Evolutionary conservation across 2,888 invertebrate species (phyloP).

Genomic region (Agriopis leucophaearia): DNA sequence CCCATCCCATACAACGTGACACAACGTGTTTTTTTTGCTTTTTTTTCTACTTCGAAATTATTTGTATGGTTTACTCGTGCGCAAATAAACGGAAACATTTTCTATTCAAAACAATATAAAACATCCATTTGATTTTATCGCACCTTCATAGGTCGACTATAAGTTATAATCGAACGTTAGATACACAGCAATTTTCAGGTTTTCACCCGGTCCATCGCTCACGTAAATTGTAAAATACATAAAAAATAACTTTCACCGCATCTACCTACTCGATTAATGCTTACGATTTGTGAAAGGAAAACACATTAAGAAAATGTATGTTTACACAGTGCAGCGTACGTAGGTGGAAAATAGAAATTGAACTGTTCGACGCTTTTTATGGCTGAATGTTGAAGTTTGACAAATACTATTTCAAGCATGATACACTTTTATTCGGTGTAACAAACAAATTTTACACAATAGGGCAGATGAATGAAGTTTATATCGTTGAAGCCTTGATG

Average conservation of each 20-base stretch:
- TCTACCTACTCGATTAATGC: neutral
- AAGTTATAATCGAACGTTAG: neutral
- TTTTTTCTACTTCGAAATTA: neutral
- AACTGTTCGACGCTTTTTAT: neutral
- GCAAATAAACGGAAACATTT: neutral
- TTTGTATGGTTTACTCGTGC: neutral
- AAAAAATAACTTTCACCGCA: constrained; percentile 20
- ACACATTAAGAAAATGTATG: neutral
- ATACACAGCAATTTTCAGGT: neutral
- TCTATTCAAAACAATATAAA: neutral
- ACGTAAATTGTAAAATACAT: constrained; percentile 2
- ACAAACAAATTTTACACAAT: neutral
- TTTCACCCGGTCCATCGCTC: neutral
- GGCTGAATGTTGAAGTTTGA: neutral
- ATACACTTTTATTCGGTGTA: neutral
- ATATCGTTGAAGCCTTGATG: too few species aligned
- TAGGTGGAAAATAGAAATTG: neutral
- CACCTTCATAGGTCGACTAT: neutral
- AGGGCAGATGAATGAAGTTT: too few species aligned
- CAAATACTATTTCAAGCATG: too few species aligned
- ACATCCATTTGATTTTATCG: neutral
- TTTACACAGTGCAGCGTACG: constrained; percentile 1
- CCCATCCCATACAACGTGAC: too few species aligned
- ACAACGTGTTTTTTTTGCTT: too few species aligned
- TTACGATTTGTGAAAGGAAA: constrained; percentile 11